These are phyloP conservation scores for Coregonus sp. DNA, from an alignment of 2,797 vertebrate species.

Conservation along the genomic window DNA sequence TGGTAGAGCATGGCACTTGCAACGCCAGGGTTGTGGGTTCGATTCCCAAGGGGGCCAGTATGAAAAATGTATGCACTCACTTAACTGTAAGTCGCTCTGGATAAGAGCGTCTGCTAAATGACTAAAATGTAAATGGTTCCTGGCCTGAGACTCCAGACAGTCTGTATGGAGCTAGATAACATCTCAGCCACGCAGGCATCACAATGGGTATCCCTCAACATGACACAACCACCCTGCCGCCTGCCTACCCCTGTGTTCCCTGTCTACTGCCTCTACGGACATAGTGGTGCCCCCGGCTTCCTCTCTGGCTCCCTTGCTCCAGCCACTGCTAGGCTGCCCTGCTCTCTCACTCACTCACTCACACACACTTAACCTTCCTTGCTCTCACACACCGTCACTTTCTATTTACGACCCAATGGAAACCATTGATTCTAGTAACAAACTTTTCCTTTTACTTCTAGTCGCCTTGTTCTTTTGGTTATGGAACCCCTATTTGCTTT, in stretches of 20 bases:
- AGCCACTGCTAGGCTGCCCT: constrained; percentile 5
- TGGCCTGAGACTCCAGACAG: constrained; percentile 22
- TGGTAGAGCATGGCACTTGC: too few species aligned
- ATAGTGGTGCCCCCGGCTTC: not conserved
- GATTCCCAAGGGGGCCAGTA: too few species aligned
- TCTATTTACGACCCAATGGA: constrained; percentile 5
- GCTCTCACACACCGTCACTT: not conserved
- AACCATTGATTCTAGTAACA: not conserved
- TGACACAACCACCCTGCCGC: constrained; percentile 6
- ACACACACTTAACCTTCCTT: not conserved
- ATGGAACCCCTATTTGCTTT: too few species aligned
- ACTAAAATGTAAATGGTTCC: not conserved
- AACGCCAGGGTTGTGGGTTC: too few species aligned
- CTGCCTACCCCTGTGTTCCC: not conserved
- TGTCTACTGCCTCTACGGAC: not conserved
- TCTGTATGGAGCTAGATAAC: constrained; percentile 23
- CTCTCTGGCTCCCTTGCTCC: not conserved
- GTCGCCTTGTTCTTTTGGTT: too few species aligned
- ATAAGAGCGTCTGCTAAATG: too few species aligned
- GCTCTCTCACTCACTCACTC: not conserved
- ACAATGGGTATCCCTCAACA: constrained; percentile 19
- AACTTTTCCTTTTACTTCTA: too few species aligned
- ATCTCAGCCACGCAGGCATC: constrained; percentile 6
- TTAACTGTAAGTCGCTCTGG: too few species aligned
- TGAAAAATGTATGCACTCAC: too few species aligned